These are phyloP conservation scores for Syngnathus scovelli DNA, from an alignment of 2,113 vertebrate genomes.

Conservation along the genomic window DNA sequence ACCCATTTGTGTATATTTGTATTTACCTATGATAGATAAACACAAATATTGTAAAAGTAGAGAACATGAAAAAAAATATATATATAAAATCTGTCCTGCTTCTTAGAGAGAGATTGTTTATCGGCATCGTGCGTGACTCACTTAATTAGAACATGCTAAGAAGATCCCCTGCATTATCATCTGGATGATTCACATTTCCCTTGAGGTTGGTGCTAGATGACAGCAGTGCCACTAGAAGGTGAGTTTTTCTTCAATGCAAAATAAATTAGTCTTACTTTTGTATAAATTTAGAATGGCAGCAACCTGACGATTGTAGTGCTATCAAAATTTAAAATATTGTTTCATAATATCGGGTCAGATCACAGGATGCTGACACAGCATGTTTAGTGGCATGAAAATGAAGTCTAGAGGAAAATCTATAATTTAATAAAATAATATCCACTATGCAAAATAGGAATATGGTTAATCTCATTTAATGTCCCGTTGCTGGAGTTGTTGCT, in stretches of 20 bases:
- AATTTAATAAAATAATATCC: background rate
- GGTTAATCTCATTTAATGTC: constrained; percentile 53
- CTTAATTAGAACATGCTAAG: constrained; percentile 40
- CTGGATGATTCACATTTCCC: constrained; percentile 48
- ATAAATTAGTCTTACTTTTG: background rate
- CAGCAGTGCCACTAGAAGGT: constrained; percentile 32
- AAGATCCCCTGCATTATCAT: constrained; percentile 31
- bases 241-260: constrained; percentile 21
- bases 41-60: background rate
- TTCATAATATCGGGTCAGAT: background rate
- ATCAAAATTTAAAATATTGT: background rate
- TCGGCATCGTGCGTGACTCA: constrained; percentile 33
- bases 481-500: constrained; percentile 25
- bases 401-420: background rate
- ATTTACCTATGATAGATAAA: background rate
- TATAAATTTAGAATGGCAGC: background rate
- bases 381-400: background rate
- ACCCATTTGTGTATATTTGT: too few relatives aligned
- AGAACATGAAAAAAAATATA: background rate
- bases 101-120: constrained; percentile 27
- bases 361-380: background rate
- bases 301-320: too few relatives aligned
- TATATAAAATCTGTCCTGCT: background rate
- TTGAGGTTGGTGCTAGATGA: constrained; percentile 6
- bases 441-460: background rate